Evolutionary conservation across 2,113 vertebrate genomes (phyloP).

Genomic region (Eurypyga helias): DNA sequence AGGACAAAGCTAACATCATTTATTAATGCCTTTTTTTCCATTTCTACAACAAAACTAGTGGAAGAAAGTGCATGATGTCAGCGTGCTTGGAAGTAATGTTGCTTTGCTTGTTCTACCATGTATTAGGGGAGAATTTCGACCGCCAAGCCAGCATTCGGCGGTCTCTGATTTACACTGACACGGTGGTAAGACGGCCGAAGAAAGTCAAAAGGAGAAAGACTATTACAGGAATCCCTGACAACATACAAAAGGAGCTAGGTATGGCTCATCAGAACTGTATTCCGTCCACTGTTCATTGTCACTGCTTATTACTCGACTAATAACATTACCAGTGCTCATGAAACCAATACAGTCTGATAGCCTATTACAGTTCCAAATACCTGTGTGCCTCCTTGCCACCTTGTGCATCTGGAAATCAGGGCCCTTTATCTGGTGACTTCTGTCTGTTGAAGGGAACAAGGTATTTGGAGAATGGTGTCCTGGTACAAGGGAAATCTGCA

Average conservation of each 20-base stretch:
- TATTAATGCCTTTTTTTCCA: slow-evolving; percentile 82
- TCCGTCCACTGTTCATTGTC: slow-evolving; percentile 68
- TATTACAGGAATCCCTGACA: slow-evolving; percentile 98
- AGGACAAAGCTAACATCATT: slow-evolving; percentile 82
- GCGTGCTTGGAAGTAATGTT: slow-evolving; percentile 87
- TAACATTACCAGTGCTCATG: slow-evolving; percentile 63
- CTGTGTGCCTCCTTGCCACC: background rate
- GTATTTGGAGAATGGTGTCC: background rate
- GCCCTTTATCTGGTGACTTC: background rate
- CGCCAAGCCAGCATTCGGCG: slow-evolving; percentile 97
- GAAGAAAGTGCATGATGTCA: slow-evolving; percentile 81
- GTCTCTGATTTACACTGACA: slow-evolving; percentile 98
- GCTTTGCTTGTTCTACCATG: slow-evolving; percentile 92
- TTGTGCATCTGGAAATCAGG: background rate
- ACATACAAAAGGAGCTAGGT: slow-evolving; percentile 98
- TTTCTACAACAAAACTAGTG: slow-evolving; percentile 77
- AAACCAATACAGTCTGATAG: slow-evolving; percentile 79
- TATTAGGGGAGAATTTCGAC: slow-evolving; percentile 99
- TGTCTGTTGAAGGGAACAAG: background rate
- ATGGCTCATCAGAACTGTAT: slow-evolving; percentile 88
- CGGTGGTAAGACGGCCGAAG: slow-evolving; percentile 96
- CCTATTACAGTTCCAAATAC: slow-evolving; percentile 43
- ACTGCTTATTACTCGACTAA: slow-evolving; percentile 68
- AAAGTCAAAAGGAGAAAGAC: slow-evolving; percentile 99
- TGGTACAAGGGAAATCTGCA: background rate